A percentile compares a stretch with the other conserved stretches of the same genome.
These are phyloP conservation scores for Upupa epops DNA, from an alignment of 2,113 vertebrate genomes.

Conservation along the genomic window DNA sequence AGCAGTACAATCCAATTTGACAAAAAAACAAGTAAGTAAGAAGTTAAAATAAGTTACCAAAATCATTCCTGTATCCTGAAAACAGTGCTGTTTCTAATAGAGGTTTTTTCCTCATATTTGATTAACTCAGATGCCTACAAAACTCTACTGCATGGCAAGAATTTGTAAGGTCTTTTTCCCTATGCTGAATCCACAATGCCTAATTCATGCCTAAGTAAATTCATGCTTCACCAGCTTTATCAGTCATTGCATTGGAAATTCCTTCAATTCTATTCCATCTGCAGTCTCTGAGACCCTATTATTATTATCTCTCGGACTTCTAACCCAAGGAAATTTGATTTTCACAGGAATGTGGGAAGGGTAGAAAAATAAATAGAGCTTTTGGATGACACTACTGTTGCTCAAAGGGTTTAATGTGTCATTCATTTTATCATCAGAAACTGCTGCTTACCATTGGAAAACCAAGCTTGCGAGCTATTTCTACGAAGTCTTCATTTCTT, in stretches of 20 bases:
- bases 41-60: background rate
- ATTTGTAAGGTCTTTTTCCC: background rate
- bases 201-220: background rate
- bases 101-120: background rate
- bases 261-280: background rate
- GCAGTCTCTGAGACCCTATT: background rate
- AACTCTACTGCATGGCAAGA: background rate
- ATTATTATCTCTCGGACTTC: background rate
- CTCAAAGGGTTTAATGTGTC: background rate
- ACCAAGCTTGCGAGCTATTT: conserved; percentile 91
- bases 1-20: background rate
- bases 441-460: conserved; percentile 91
- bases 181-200: background rate
- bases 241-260: background rate
- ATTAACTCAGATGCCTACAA: background rate
- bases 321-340: background rate
- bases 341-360: background rate
- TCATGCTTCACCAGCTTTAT: background rate
- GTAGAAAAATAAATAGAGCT: background rate
- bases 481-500: conserved; percentile 94
- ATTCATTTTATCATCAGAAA: background rate
- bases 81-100: background rate
- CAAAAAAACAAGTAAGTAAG: background rate
- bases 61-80: background rate
- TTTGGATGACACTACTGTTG: background rate